Percentiles rank a stretch among this genome's conserved stretches.
Evolutionary conservation across 30 jellyfish, hydroid and myxozoan species (phyloP).

Genomic region (Chironex yamaguchii): DNA sequence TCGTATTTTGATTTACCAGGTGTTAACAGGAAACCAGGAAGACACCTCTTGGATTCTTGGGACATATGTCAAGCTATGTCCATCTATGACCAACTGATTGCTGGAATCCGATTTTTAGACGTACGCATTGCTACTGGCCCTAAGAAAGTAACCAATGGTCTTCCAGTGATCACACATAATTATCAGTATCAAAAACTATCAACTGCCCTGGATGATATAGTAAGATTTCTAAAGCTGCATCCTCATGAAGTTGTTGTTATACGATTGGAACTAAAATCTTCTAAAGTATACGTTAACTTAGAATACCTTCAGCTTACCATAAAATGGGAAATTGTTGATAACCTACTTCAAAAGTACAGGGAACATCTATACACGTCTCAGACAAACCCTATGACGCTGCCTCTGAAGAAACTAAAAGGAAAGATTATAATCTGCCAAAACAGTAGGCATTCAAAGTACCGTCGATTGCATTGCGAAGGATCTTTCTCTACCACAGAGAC

Average conservation of each 20-base stretch:
- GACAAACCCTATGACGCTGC: neutral
- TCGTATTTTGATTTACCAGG: too few relatives aligned
- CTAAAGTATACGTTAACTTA: neutral
- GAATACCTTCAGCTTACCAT: neutral
- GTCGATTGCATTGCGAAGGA: neutral
- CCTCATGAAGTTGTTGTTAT: conserved; percentile 15
- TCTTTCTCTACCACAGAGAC: neutral
- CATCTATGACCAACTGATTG: neutral
- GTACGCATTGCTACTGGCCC: neutral
- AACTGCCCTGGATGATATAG: neutral
- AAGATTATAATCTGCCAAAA: conserved; percentile 19
- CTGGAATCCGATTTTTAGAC: neutral
- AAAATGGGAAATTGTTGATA: conserved; percentile 12
- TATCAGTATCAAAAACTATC: neutral
- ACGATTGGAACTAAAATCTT: neutral
- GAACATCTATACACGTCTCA: neutral
- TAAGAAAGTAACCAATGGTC: neutral
- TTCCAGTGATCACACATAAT: neutral
- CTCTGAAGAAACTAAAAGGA: neutral
- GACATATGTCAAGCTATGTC: neutral
- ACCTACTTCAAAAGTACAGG: neutral
- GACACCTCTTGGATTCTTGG: neutral
- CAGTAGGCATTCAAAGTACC: neutral
- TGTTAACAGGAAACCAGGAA: too few relatives aligned
- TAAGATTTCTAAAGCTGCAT: neutral